Percentiles rank a stretch among this genome's conserved stretches.
These are phyloP conservation scores for Timema cristinae DNA, from an alignment of 2,888 invertebrate species.

Conservation along the genomic window DNA sequence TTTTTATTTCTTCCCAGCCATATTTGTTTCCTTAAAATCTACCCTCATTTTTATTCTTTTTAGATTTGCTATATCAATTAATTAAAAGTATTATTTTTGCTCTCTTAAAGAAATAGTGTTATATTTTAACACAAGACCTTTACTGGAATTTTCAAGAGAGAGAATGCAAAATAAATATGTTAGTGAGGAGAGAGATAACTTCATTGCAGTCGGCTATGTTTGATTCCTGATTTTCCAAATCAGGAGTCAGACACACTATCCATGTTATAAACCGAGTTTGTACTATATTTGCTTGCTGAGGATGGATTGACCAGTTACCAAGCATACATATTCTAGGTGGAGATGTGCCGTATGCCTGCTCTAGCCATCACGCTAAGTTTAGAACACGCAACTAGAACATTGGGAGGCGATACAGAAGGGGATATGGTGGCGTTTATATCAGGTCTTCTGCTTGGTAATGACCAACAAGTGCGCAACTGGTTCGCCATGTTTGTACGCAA, in stretches of 20 bases:
- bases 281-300: background rate
- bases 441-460: slow-evolving; percentile 83
- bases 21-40: too few relatives aligned
- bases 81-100: too few relatives aligned
- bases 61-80: too few relatives aligned
- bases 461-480: slow-evolving; percentile 86
- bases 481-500: slow-evolving; percentile 87
- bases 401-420: slow-evolving; percentile 42
- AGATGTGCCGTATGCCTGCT: slow-evolving; percentile 85
- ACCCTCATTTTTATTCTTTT: too few relatives aligned
- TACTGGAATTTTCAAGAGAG: too few relatives aligned
- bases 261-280: background rate
- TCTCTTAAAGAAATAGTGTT: too few relatives aligned
- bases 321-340: slow-evolving; percentile 50
- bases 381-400: slow-evolving; percentile 42
- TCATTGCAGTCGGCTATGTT: too few relatives aligned
- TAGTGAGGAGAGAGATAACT: too few relatives aligned
- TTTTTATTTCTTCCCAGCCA: too few relatives aligned
- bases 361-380: slow-evolving; percentile 79
- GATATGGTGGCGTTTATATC: slow-evolving; percentile 80
- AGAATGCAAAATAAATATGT: too few relatives aligned
- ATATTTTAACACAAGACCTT: too few relatives aligned
- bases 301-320: background rate
- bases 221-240: too few relatives aligned
- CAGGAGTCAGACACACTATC: background rate